phyloP scores from a whole-genome alignment of 1,140 invertebrate genomes.

The Cyrtorhinus lividipennis region DNA sequence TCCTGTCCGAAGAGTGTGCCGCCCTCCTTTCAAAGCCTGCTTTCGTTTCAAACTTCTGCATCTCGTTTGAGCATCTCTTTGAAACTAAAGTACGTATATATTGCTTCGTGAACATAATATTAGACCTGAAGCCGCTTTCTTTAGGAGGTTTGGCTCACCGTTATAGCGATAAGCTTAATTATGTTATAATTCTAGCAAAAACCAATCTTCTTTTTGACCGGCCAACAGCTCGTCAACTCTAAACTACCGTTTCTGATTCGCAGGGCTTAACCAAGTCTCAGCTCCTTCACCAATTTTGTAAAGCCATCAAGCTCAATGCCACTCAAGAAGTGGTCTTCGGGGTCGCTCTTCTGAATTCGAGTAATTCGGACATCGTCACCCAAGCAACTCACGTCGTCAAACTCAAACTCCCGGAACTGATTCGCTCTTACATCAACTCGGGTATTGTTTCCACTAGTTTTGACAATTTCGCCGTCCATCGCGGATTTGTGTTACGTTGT shows the following conservation, averaged over 20 bases:
- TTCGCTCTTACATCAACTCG: constrained; percentile 68
- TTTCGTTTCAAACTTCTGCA: constrained; percentile 59
- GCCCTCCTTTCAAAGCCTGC: constrained; percentile 56
- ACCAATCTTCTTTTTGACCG: too few relatives aligned
- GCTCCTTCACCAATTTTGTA: constrained; percentile 66
- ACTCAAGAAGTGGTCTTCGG: constrained; percentile 82
- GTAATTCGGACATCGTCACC: constrained; percentile 52
- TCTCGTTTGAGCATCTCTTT: constrained; percentile 56
- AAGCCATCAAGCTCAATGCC: constrained; percentile 63
- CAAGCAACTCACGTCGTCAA: constrained; percentile 62
- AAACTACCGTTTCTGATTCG: too few relatives aligned
- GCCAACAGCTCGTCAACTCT: too few relatives aligned
- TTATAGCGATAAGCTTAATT: too few relatives aligned
- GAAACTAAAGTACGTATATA: constrained; percentile 30
- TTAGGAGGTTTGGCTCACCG: too few relatives aligned
- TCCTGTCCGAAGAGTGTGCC: constrained; percentile 54
- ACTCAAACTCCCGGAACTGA: constrained; percentile 66
- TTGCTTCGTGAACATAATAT: not conserved
- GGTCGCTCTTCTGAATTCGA: constrained; percentile 64
- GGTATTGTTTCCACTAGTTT: too few relatives aligned
- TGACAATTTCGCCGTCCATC: constrained; percentile 11
- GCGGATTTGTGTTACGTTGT: too few relatives aligned
- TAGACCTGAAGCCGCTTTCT: too few relatives aligned
- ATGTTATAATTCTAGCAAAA: too few relatives aligned
- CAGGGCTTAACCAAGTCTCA: constrained; percentile 42